These are phyloP conservation scores for Spatulosminthurus flaviceps DNA, from an alignment of 2,888 invertebrate species.

Conservation along the genomic window DNA sequence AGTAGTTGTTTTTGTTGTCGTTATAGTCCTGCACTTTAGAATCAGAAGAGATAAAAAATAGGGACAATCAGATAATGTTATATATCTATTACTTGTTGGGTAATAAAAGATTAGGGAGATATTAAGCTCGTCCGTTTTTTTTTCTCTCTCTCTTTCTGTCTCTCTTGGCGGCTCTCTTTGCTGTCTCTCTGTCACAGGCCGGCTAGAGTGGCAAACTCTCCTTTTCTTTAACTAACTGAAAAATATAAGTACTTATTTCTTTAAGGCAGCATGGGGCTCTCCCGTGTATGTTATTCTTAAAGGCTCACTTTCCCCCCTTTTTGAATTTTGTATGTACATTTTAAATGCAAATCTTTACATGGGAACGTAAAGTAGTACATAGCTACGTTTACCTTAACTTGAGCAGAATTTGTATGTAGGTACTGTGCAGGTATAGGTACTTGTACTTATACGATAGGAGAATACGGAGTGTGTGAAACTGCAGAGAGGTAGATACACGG, in stretches of 20 bases:
- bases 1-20: not conserved
- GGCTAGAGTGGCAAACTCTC: slow-evolving; percentile 16
- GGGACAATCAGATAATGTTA: slow-evolving; percentile 53
- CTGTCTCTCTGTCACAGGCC: slow-evolving; percentile 26
- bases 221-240: slow-evolving; percentile 5
- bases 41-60: slow-evolving; percentile 37
- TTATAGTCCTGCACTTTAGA: slow-evolving; percentile 11
- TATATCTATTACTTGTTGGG: slow-evolving; percentile 54
- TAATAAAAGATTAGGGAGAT: slow-evolving; percentile 50
- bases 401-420: too few relatives aligned
- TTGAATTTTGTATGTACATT: too few relatives aligned
- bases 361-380: too few relatives aligned
- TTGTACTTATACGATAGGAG: too few relatives aligned
- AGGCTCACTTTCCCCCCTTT: not conserved
- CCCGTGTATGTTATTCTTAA: not conserved
- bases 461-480: too few relatives aligned
- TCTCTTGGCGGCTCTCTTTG: slow-evolving; percentile 11
- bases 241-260: too few relatives aligned
- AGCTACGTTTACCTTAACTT: too few relatives aligned
- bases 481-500: too few relatives aligned
- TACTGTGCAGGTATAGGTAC: too few relatives aligned
- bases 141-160: slow-evolving; percentile 46
- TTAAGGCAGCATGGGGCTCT: not conserved
- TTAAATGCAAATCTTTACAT: too few relatives aligned
- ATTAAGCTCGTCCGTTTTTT: slow-evolving; percentile 56